Evolutionary conservation across 2,888 invertebrate species (phyloP), one percentile per base, ranked within the genome.

Genomic region (Antheraea assamensis): DNA sequence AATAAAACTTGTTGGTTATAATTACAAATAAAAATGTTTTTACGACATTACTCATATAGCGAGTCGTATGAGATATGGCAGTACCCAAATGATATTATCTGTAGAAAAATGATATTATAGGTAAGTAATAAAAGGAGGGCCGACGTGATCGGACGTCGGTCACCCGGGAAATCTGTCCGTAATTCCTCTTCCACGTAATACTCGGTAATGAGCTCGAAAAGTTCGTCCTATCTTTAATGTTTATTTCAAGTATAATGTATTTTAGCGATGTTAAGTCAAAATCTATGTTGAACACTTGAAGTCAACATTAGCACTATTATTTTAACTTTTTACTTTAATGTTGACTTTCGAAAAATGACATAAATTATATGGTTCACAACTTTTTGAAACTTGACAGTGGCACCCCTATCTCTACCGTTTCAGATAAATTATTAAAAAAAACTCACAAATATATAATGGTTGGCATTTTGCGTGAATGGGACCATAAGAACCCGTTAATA

Each of bases 131-230:
- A 58, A 58, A 58, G 49, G 19, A 61, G 21, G 30, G 70, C 21
- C 52, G 61, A 27, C 27, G 42, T 30, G 24, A 71, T 42, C 21
- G 35, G 71, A 19, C 64, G 27, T 73, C 21, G 13, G 74, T 66
- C 85, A 72, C 81, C 30, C 68, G 84, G 86, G 85, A 86, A 85
- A 86, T 85, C 78, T 81, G 75, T 70, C 71, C 66, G 71, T 71
- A 71, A 74, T 73, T 72, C 70, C 73, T 27, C 70, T 49, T 68
- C 72, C 73, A 13, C 61, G 42, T 74, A 74, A 76, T 74, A 74
- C 75, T 72, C 75, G 72, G 77, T 76, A 80, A 78, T 81, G 75
- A 78, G 52, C 27, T 72, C 71, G 74, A 77, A 58, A 72, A 72
- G 31, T 31, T 68, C 75, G 74, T 80, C 71, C 74, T 76, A 70